A percentile compares a stretch with the other conserved stretches of the same genome.
Evolutionary conservation across 64 coral and sea anemone genomes (phyloP).

Genomic region (Porites lutea): DNA sequence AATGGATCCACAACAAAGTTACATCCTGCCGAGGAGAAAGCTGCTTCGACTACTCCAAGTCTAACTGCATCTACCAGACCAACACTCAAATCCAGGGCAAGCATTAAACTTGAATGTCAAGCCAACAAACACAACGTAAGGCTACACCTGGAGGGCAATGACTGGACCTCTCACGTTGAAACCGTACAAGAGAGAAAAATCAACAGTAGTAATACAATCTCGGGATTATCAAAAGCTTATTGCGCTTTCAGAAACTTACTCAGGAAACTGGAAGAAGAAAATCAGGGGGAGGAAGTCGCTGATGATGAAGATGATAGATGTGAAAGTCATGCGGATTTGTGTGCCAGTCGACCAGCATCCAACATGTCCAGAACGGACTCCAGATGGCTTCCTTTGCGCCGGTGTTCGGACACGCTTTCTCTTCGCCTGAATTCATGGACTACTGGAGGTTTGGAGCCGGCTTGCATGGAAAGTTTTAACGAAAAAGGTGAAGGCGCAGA

Average conservation of each 20-base stretch:
- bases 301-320: background rate
- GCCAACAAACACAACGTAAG: background rate
- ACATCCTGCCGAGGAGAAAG: background rate
- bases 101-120: constrained; percentile 31
- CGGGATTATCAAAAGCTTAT: constrained; percentile 46
- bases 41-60: background rate
- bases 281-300: background rate
- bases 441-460: background rate
- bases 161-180: constrained; percentile 46
- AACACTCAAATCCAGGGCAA: constrained; percentile 21
- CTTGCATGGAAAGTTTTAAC: background rate
- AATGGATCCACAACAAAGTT: background rate
- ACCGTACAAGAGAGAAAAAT: constrained; percentile 51
- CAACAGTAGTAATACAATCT: background rate
- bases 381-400: background rate
- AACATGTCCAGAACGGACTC: constrained; percentile 8
- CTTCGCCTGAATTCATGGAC: constrained; percentile 38
- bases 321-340: background rate
- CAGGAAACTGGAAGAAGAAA: constrained; percentile 48
- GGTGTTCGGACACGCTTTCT: constrained; percentile 3
- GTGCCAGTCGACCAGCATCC: constrained; percentile 4
- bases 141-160: constrained; percentile 17
- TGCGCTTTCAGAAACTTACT: constrained; percentile 59
- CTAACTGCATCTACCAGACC: background rate
- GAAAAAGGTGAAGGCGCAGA: background rate